Conservation (phyloP, 1,140 invertebrate species). For the Zaprionus davidi region DNA sequence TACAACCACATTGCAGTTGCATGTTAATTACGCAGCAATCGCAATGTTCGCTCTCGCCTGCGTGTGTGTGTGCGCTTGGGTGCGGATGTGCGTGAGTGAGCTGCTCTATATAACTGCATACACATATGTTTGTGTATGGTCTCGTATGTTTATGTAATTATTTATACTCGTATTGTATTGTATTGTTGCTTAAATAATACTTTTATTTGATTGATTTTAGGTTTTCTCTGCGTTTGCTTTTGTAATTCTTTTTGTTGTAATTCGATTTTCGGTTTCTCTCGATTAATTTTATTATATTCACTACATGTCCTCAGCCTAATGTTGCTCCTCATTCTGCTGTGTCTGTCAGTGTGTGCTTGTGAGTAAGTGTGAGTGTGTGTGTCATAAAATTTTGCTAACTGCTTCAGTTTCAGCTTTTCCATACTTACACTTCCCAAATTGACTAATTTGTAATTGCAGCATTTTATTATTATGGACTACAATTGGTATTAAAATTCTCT, state of each 20-base stretch:
- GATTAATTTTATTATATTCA: conserved; percentile 52
- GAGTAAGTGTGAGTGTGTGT: conserved; percentile 31
- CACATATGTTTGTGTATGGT: conserved; percentile 39
- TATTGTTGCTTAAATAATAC: conserved; percentile 82
- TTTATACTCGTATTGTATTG: conserved; percentile 59
- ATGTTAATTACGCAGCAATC: conserved; percentile 28
- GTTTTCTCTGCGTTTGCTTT: conserved; percentile 49
- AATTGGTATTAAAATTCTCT: conserved; percentile 51
- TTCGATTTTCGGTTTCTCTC: conserved; percentile 50
- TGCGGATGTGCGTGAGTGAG: conserved; percentile 7
- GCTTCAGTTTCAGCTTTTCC: conserved; percentile 53
- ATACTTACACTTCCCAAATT: conserved; percentile 74
- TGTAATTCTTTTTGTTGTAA: conserved; percentile 46
- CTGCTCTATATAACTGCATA: conserved; percentile 33
- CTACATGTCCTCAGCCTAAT: conserved; percentile 50
- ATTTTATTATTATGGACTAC: conserved; percentile 56
- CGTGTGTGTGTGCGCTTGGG: background rate
- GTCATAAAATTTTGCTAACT: conserved; percentile 70
- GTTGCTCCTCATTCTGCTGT: conserved; percentile 27
- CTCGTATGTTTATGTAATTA: conserved; percentile 42
- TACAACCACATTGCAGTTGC: conserved; percentile 1
- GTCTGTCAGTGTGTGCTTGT: conserved; percentile 7
- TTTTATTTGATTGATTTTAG: conserved; percentile 84
- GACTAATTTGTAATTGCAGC: conserved; percentile 79
- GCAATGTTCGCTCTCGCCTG: background rate